Evolutionary conservation across 1,140 invertebrate species (phyloP).

Genomic region (Whitmania pigra): DNA sequence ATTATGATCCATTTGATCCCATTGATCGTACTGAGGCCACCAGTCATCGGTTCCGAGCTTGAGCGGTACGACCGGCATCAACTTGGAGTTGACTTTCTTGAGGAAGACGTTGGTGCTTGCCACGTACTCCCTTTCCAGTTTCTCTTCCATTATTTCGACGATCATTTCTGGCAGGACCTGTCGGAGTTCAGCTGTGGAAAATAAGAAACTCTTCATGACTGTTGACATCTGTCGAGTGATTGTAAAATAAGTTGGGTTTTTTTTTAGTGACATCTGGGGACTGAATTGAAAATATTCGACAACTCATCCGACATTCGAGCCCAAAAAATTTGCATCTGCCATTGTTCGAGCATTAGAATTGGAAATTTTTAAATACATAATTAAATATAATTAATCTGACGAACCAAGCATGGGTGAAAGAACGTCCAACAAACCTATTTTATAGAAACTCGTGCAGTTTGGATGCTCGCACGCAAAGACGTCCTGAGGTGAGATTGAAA

Average conservation of each 20-base stretch:
- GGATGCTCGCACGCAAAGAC: too few relatives aligned
- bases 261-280: background rate
- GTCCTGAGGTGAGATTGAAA: too few relatives aligned
- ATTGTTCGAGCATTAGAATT: too few relatives aligned
- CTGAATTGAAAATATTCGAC: background rate
- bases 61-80: too few relatives aligned
- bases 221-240: background rate
- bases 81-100: background rate
- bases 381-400: background rate
- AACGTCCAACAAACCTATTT: background rate
- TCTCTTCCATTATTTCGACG: slow-evolving; percentile 19
- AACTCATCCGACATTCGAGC: too few relatives aligned
- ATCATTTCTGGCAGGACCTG: slow-evolving; percentile 4
- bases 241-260: background rate
- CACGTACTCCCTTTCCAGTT: slow-evolving; percentile 11
- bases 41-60: background rate
- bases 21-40: background rate
- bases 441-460: too few relatives aligned
- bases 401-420: background rate
- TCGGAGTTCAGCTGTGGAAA: slow-evolving; percentile 11
- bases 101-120: background rate
- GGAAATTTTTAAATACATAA: too few relatives aligned
- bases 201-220: background rate
- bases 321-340: too few relatives aligned
- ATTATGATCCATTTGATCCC: background rate